Evolutionary conservation across 2,888 invertebrate genomes (phyloP).

Genomic region (Xestia ashworthii): DNA sequence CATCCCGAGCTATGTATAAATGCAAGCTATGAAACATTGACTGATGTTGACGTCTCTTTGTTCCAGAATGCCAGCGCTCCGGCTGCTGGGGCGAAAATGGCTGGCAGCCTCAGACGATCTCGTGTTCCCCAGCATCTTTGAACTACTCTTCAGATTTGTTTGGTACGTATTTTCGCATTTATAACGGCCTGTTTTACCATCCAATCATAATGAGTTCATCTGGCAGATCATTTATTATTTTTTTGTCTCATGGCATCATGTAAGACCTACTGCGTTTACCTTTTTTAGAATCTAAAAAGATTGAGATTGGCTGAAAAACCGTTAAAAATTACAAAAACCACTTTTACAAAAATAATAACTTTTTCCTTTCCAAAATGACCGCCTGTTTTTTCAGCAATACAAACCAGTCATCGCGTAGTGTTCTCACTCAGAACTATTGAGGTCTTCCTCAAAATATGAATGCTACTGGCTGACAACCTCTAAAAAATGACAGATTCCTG

Average conservation of each 20-base stretch:
- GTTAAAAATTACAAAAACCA: too few species aligned
- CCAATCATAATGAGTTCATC: not conserved
- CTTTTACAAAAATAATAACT: too few species aligned
- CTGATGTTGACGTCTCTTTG: constrained; percentile 63
- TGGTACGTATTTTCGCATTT: constrained; percentile 88
- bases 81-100: constrained; percentile 97
- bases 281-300: not conserved
- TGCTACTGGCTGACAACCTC: too few species aligned
- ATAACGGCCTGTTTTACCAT: not conserved
- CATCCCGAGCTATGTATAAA: not conserved
- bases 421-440: not conserved
- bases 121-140: constrained; percentile 96
- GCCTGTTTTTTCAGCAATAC: not conserved
- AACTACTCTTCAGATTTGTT: constrained; percentile 93
- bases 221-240: too few species aligned
- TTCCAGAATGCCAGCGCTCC: constrained; percentile 95
- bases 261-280: not conserved
- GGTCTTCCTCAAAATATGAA: too few species aligned
- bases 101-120: constrained; percentile 97
- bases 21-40: not conserved
- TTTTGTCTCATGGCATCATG: too few species aligned
- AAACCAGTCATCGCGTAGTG: not conserved
- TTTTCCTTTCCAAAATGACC: too few species aligned
- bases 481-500: not conserved
- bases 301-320: too few species aligned